phyloP scores from a whole-genome alignment of 2,888 invertebrate genomes.

The Phytoseiulus persimilis region DNA sequence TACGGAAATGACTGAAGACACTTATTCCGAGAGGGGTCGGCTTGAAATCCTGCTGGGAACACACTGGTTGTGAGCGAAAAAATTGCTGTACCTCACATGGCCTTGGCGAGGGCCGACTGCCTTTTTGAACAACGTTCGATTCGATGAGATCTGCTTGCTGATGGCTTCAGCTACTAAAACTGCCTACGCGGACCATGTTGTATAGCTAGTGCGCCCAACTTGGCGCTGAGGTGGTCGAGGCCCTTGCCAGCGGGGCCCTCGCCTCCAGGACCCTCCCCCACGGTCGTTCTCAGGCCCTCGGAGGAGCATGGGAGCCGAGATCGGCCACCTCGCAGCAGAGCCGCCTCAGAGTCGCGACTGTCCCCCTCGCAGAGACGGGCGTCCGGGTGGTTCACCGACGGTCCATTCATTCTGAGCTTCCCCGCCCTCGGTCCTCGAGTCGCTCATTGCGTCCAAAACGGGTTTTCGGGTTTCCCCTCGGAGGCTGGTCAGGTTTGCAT shows the following conservation, averaged over 20 bases:
- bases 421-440: too few relatives aligned
- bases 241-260: neutral
- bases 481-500: too few relatives aligned
- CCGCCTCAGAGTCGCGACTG: too few relatives aligned
- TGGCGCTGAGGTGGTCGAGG: neutral
- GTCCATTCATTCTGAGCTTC: too few relatives aligned
- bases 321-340: neutral
- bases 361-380: too few relatives aligned
- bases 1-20: neutral
- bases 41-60: neutral
- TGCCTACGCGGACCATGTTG: neutral
- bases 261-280: neutral
- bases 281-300: neutral
- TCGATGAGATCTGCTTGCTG: neutral
- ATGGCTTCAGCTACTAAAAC: neutral
- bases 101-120: slow-evolving; percentile 24
- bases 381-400: too few relatives aligned
- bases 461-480: too few relatives aligned
- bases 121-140: neutral
- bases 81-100: slow-evolving; percentile 28
- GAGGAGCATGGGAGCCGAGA: neutral
- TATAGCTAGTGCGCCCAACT: slow-evolving; percentile 5
- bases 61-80: neutral
- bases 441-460: too few relatives aligned
- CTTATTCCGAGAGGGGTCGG: neutral